Evolutionary conservation across 2,888 invertebrate species (phyloP).

Genomic region (Orchesella flavescens): DNA sequence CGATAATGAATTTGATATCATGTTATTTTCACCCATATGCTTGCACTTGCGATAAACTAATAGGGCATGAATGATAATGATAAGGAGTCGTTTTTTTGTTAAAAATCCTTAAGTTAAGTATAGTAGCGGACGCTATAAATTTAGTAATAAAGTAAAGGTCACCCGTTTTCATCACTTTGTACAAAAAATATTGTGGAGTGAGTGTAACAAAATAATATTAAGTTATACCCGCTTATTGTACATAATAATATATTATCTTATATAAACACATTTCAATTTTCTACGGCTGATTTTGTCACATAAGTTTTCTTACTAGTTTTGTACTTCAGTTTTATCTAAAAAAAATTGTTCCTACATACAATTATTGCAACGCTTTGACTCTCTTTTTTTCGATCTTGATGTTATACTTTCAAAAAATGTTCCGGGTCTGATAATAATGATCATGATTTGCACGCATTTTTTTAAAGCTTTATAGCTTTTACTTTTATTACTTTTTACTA

Average conservation of each 20-base stretch:
- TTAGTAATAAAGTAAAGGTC: too few relatives aligned
- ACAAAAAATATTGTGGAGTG: too few relatives aligned
- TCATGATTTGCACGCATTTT: constrained; percentile 7
- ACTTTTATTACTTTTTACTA: background rate
- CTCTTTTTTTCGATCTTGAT: constrained; percentile 12
- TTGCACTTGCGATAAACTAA: too few relatives aligned
- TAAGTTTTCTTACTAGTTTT: background rate
- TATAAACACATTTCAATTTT: background rate
- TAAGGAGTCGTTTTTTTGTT: too few relatives aligned
- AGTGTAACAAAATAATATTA: too few relatives aligned
- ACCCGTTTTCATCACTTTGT: too few relatives aligned
- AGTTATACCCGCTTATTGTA: background rate
- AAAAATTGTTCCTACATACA: too few relatives aligned
- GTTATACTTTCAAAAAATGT: constrained; percentile 5
- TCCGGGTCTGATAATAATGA: constrained; percentile 12
- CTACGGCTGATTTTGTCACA: background rate
- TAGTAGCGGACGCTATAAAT: too few relatives aligned
- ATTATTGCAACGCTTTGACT: background rate
- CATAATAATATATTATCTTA: background rate
- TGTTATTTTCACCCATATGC: background rate
- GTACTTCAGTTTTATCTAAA: too few relatives aligned
- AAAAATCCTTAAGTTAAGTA: background rate
- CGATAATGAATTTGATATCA: constrained; percentile 37
- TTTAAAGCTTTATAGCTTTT: background rate
- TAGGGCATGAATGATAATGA: too few relatives aligned